A percentile compares a stretch with the other conserved stretches of the same genome.
Conservation (phyloP, 2,113 vertebrate genomes). For the Polypterus senegalus region DNA sequence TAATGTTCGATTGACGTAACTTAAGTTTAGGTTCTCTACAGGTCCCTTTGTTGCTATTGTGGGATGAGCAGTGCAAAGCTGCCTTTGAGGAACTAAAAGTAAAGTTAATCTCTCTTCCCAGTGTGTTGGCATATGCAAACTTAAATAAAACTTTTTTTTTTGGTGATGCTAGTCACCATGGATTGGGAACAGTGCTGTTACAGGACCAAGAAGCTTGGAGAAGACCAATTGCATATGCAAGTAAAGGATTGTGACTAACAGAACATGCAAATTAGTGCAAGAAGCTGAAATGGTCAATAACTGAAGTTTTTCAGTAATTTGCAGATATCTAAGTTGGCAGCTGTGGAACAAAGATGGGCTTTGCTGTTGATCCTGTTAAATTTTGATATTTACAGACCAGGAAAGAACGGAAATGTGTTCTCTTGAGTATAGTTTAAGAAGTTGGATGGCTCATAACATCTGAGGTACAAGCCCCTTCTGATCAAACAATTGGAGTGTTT, state of each 20-base stretch:
- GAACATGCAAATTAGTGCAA: too few species aligned
- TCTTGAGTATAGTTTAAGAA: background rate
- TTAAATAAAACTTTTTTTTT: conserved; percentile 7
- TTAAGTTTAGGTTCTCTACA: too few species aligned
- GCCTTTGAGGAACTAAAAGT: background rate
- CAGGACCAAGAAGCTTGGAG: conserved; percentile 3
- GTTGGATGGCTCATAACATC: too few species aligned
- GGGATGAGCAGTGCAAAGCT: too few species aligned
- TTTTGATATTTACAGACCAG: background rate
- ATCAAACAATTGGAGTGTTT: too few species aligned
- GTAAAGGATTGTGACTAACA: conserved; percentile 1
- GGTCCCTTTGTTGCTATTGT: too few species aligned
- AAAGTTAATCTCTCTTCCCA: background rate
- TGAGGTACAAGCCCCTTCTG: too few species aligned
- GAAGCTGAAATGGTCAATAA: background rate
- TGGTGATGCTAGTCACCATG: background rate
- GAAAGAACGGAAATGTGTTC: background rate
- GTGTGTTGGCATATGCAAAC: conserved; percentile 3
- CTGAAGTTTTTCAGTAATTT: background rate
- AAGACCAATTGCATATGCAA: conserved; percentile 7
- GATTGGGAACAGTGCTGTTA: conserved; percentile 6
- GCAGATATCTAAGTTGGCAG: background rate
- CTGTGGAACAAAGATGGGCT: background rate
- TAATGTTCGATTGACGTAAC: too few species aligned
- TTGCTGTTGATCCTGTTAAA: background rate